Conservation (phyloP, 2,797 vertebrate species). For the Microchirus variegatus region DNA sequence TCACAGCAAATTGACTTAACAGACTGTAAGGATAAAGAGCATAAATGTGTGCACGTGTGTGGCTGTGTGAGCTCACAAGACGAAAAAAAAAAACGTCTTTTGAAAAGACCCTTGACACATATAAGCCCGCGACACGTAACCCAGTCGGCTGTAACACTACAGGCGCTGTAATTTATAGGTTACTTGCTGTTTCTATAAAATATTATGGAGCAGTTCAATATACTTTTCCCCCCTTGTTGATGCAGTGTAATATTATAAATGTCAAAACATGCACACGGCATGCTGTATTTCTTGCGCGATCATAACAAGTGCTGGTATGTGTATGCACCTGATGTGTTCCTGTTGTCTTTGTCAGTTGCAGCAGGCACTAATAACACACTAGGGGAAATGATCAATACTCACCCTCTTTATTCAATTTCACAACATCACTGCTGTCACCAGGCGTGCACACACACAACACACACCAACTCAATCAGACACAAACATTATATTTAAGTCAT, state of each 20-base stretch:
- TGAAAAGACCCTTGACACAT: constrained; percentile 47
- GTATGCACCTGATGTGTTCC: constrained; percentile 27
- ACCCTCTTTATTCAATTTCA: constrained; percentile 78
- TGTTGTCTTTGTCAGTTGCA: constrained; percentile 67
- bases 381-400: constrained; percentile 78
- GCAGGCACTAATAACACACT: constrained; percentile 77
- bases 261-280: constrained; percentile 52
- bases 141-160: constrained; percentile 37
- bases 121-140: constrained; percentile 48
- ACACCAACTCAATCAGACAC: constrained; percentile 19
- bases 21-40: constrained; percentile 48
- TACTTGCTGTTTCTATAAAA: constrained; percentile 49
- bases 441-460: constrained; percentile 30
- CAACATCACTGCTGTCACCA: constrained; percentile 65
- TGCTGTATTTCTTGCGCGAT: constrained; percentile 35
- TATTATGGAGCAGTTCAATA: constrained; percentile 30
- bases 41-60: constrained; percentile 3
- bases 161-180: constrained; percentile 38
- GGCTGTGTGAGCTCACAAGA: constrained; percentile 18
- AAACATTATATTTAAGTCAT: constrained; percentile 28
- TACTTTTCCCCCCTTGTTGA: constrained; percentile 21
- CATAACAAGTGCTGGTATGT: background rate
- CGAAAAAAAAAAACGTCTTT: constrained; percentile 28
- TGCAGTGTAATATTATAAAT: constrained; percentile 23
- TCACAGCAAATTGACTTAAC: constrained; percentile 52